Evolutionary conservation across 2,888 invertebrate genomes (phyloP).

Genomic region (Auanema sp.): DNA sequence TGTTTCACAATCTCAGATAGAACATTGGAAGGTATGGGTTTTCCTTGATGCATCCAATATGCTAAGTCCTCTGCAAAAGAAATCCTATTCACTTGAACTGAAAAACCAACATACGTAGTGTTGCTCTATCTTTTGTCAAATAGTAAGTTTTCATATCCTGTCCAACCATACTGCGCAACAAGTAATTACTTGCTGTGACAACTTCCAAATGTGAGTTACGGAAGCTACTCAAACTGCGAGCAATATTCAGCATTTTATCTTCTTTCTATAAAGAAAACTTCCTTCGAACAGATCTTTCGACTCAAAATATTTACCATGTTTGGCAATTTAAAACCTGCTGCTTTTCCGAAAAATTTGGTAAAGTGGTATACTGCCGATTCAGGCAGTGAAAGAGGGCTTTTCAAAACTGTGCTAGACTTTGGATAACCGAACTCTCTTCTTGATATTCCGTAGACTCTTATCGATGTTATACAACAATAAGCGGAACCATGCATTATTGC

Average conservation of each 20-base stretch:
- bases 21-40: slow-evolving; percentile 1
- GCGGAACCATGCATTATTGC: neutral
- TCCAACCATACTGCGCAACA: slow-evolving; percentile 8
- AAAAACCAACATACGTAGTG: neutral
- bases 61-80: slow-evolving; percentile 3
- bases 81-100: neutral
- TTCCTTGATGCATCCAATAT: neutral
- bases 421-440: slow-evolving; percentile 17
- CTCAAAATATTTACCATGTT: neutral
- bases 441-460: slow-evolving; percentile 16
- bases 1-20: slow-evolving; percentile 1
- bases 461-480: slow-evolving; percentile 1
- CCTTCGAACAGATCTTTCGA: neutral
- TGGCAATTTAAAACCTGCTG: neutral
- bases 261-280: neutral
- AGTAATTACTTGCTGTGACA: slow-evolving; percentile 5
- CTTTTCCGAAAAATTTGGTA: neutral
- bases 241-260: slow-evolving; percentile 8
- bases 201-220: slow-evolving; percentile 15
- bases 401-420: slow-evolving; percentile 4
- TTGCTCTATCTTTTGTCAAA: slow-evolving; percentile 9
- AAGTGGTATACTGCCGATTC: slow-evolving; percentile 10
- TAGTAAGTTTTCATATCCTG: neutral
- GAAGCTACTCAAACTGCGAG: slow-evolving; percentile 7
- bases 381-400: slow-evolving; percentile 14